These are phyloP conservation scores for Semotilus atromaculatus DNA, from an alignment of 2,797 vertebrate genomes.

Conservation along the genomic window DNA sequence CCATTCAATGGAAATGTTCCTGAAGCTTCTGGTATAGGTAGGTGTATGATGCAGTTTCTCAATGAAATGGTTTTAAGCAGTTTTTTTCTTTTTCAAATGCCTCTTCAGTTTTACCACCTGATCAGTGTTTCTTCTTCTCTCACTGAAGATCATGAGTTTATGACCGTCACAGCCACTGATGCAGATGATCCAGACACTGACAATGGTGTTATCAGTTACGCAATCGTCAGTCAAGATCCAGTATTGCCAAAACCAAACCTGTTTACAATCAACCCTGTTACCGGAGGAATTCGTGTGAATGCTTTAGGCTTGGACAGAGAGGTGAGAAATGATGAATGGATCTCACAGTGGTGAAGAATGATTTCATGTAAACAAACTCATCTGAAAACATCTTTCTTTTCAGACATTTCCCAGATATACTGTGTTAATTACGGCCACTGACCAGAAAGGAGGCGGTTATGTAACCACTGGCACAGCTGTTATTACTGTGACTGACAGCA, in stretches of 20 bases:
- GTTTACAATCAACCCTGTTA: constrained; percentile 79
- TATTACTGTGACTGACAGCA: constrained; percentile 80
- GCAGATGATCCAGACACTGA: constrained; percentile 68
- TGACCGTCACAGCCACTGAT: constrained; percentile 78
- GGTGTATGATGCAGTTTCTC: too few relatives aligned
- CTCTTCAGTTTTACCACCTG: background rate
- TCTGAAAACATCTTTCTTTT: constrained; percentile 64
- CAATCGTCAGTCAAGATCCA: constrained; percentile 77
- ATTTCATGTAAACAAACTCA: background rate
- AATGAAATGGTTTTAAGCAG: too few relatives aligned
- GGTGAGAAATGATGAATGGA: constrained; percentile 68
- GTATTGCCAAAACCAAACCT: constrained; percentile 37
- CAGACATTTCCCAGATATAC: constrained; percentile 82
- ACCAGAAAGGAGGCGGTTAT: constrained; percentile 74
- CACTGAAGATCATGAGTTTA: constrained; percentile 78
- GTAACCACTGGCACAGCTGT: constrained; percentile 67
- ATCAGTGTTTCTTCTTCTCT: background rate
- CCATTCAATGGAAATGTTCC: too few relatives aligned
- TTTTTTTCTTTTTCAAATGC: too few relatives aligned
- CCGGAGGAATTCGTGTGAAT: constrained; percentile 79
- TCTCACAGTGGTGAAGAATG: background rate
- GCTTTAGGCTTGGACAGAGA: constrained; percentile 81
- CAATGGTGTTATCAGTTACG: constrained; percentile 80
- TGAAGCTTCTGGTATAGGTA: too few relatives aligned
- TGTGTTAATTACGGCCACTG: constrained; percentile 78